A percentile compares a stretch with the other conserved stretches of the same genome.
phyloP scores from a whole-genome alignment of 2,797 vertebrate genomes.

The Botia almorhae region DNA sequence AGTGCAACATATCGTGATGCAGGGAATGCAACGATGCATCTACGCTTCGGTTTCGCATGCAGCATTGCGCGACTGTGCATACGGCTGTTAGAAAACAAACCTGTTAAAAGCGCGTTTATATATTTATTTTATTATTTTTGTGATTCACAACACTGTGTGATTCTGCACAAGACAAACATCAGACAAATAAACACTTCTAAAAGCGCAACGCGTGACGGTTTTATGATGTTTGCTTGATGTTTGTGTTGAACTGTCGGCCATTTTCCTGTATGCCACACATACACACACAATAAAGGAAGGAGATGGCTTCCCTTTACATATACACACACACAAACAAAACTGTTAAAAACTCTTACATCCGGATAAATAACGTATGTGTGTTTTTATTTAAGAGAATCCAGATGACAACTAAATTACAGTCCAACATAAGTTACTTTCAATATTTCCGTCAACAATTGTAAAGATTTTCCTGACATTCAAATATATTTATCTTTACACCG shows the following conservation, averaged over 20 bases:
- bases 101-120: too few relatives aligned
- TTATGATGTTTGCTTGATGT: not conserved
- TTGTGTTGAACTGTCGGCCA: conserved; percentile 46
- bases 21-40: not conserved
- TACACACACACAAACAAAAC: conserved; percentile 12
- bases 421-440: not conserved
- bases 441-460: not conserved
- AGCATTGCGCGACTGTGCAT: too few relatives aligned
- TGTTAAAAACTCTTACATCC: not conserved
- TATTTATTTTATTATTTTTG: too few relatives aligned
- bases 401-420: not conserved
- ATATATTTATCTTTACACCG: not conserved
- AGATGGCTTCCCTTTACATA: conserved; percentile 39
- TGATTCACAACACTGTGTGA: not conserved
- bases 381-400: not conserved
- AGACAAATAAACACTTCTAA: not conserved
- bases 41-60: too few relatives aligned
- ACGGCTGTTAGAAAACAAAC: too few relatives aligned
- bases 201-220: not conserved
- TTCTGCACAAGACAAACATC: not conserved
- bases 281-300: not conserved
- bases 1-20: not conserved
- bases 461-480: not conserved
- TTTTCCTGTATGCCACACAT: conserved; percentile 30
- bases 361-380: not conserved